Conservation (phyloP, 2,113 vertebrate genomes). For the Guaruba guarouba region DNA sequence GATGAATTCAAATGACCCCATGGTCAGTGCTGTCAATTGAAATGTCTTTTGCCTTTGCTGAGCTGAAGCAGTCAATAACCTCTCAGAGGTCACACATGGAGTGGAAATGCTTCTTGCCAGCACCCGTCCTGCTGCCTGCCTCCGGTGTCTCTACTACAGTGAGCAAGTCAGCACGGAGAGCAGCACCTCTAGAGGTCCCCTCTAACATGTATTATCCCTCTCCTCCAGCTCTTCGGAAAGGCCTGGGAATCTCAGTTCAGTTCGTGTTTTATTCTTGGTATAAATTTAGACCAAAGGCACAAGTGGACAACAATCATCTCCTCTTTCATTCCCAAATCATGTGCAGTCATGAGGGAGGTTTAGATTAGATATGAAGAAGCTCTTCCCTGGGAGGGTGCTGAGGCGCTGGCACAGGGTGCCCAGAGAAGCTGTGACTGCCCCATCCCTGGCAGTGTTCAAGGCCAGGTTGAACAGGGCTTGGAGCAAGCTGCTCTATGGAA, state of each 20-base stretch:
- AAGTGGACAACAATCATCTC: background rate
- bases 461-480: background rate
- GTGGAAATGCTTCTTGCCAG: background rate
- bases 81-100: background rate
- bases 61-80: conserved; percentile 14
- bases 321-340: background rate
- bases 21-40: background rate
- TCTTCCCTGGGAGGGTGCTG: background rate
- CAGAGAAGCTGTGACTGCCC: background rate
- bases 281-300: background rate
- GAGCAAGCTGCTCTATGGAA: background rate
- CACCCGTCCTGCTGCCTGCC: background rate
- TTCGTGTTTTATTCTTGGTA: background rate
- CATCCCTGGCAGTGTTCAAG: background rate
- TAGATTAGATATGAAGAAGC: background rate
- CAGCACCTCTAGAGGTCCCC: background rate
- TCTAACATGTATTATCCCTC: background rate
- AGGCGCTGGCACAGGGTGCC: background rate
- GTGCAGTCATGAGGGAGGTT: background rate
- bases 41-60: background rate
- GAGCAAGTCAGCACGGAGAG: background rate
- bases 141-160: rapidly evolving
- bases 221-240: background rate
- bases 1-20: conserved; percentile 46
- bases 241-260: background rate